Evolutionary conservation across 2,888 invertebrate species (phyloP).

Genomic region (Hedychridium roseum): DNA sequence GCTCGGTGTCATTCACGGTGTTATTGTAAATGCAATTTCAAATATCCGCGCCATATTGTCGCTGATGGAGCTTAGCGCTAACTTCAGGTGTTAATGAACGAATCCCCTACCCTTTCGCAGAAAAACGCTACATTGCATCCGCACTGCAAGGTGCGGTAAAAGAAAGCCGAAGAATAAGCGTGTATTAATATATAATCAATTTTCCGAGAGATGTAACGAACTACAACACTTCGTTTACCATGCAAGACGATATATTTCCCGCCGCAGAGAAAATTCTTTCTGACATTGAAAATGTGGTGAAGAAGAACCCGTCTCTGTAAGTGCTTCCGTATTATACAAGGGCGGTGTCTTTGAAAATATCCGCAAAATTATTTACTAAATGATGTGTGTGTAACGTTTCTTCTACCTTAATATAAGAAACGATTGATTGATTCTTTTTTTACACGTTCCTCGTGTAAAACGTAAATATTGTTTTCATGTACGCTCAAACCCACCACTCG

Average conservation of each 20-base stretch:
- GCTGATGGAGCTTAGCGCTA: too few species aligned
- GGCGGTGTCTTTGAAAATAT: constrained; percentile 38
- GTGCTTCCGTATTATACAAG: constrained; percentile 51
- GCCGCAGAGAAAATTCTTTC: constrained; percentile 83
- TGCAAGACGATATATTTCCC: constrained; percentile 74
- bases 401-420: not conserved
- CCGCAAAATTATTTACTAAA: constrained; percentile 20
- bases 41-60: constrained; percentile 25
- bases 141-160: constrained; percentile 39
- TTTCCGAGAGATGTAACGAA: constrained; percentile 42
- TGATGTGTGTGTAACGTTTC: not conserved
- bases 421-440: too few species aligned
- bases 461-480: too few species aligned
- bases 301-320: constrained; percentile 81
- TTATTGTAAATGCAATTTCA: constrained; percentile 1
- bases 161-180: constrained; percentile 31
- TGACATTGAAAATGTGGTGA: constrained; percentile 78
- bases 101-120: constrained; percentile 31
- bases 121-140: constrained; percentile 38
- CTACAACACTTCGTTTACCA: constrained; percentile 40
- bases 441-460: too few species aligned
- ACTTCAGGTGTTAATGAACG: constrained; percentile 34
- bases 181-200: constrained; percentile 34
- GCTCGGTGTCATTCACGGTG: constrained; percentile 3
- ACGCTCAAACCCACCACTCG: too few species aligned